A percentile compares a stretch with the other conserved stretches of the same genome.
Evolutionary conservation across 2,888 invertebrate species (phyloP).

Genomic region (Caenorhabditis plicata): DNA sequence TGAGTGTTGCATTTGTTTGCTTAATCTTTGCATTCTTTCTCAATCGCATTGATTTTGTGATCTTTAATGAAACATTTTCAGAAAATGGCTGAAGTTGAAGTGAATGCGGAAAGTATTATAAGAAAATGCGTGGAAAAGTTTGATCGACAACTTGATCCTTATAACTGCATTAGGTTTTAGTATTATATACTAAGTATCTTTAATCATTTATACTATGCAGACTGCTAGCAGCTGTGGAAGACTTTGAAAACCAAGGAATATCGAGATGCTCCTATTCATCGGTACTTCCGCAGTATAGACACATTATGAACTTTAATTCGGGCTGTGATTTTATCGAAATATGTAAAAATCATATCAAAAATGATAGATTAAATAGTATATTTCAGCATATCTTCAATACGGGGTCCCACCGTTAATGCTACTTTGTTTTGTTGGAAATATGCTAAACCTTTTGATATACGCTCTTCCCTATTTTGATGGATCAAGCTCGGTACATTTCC

Average conservation of each 20-base stretch:
- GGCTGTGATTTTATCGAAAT: slow-evolving; percentile 35
- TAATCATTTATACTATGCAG: no score
- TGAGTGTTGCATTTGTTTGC: no score
- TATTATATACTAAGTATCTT: no score
- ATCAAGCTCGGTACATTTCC: slow-evolving; percentile 55
- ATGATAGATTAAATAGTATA: neutral
- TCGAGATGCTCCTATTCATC: slow-evolving; percentile 9
- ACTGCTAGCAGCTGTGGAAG: slow-evolving; percentile 10
- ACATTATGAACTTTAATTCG: slow-evolving; percentile 32
- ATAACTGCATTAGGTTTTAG: no score
- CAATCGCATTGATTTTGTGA: no score
- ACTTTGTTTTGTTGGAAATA: slow-evolving; percentile 56
- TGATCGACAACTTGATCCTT: no score
- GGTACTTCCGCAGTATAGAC: slow-evolving; percentile 18
- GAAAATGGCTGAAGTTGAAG: no score
- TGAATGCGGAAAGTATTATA: no score
- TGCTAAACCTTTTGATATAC: slow-evolving; percentile 60
- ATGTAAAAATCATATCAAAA: slow-evolving; percentile 4
- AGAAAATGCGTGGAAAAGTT: no score
- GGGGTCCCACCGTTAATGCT: slow-evolving; percentile 53
- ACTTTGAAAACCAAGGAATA: slow-evolving; percentile 6
- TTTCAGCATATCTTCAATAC: slow-evolving; percentile 44
- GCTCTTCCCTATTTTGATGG: slow-evolving; percentile 60
- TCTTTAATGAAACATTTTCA: no score
- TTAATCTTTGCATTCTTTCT: no score